Base-by-base conservation (phyloP, 2,888 invertebrate species). In the Cephus runcator region DNA sequence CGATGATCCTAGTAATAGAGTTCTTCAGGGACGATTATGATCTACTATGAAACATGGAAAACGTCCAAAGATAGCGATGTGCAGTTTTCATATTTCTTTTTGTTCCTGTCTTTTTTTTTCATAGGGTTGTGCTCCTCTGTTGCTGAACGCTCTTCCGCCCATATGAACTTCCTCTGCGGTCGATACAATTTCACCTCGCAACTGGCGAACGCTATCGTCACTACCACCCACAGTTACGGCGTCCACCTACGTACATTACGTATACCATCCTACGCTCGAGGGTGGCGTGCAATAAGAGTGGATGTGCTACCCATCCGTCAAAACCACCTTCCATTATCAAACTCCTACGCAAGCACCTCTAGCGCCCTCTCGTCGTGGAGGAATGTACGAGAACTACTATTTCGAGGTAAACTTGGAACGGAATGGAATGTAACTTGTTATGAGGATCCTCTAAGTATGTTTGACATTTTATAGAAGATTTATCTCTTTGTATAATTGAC, bases 161-260 rank as follows among this genome's bases (percentile, higher is more conserved):
- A 78, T 79, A 78, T 76, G 78, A 83, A 81, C 84, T 83, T 85
- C 83, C 80, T 80, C 81, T 84, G 84, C 87, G 87, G 85, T 87
- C 88, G 88, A 88, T 88, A 88, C 85, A 83, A 87, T 85, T 87
- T 88, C 85, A 86, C 85, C 84, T 84, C 86, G 81, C 80, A 80
- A 82, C 80, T 76, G 79, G 78, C 83, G 82, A 81, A 82, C 80
- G 81, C 83, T 83, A 83, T 80, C 82, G 81, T 77, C 77, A 73
- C 31, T 77, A 71, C 23, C 56, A 56, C 23, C 56, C 56, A 56
- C 9, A 23, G 56, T 56, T 56, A 56, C 56, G 0, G 15, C 74
- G 73, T 34, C 73, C 75, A 75, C 73, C 75, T 77, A 69, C 79
- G 69, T 76, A 73, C 77, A 69, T 36, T 77, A 56, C 69, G 34